Percentiles rank a stretch among this genome's conserved stretches.
Evolutionary conservation across 2,888 invertebrate species (phyloP).

Genomic region (Polydesmus complanatus): DNA sequence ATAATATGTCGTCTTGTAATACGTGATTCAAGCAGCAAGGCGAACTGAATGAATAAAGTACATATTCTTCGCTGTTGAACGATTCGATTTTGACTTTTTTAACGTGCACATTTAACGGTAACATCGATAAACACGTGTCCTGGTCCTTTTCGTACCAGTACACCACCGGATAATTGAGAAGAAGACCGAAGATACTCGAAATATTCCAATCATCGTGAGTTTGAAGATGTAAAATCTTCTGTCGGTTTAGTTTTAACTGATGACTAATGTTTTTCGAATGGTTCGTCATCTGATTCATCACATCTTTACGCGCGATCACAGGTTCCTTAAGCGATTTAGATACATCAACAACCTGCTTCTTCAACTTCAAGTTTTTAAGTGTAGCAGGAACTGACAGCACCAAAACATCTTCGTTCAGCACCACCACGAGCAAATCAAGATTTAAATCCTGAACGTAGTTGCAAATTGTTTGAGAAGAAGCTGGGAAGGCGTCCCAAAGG

Average conservation of each 20-base stretch:
- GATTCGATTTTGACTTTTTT: not conserved
- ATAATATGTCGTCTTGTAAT: not conserved
- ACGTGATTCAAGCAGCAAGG: not conserved
- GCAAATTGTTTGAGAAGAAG: not conserved
- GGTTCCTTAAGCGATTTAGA: not conserved
- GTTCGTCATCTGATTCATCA: not conserved
- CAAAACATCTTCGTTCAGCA: too few relatives aligned
- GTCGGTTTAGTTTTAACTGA: not conserved
- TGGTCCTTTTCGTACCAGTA: constrained; percentile 24
- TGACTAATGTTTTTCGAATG: too few relatives aligned
- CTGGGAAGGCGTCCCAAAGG: not conserved
- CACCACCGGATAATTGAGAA: constrained; percentile 29
- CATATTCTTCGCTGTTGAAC: not conserved
- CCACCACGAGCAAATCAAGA: too few relatives aligned
- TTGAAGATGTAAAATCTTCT: not conserved
- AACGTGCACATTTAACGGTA: constrained; percentile 5
- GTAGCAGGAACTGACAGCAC: not conserved
- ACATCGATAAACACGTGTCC: constrained; percentile 9
- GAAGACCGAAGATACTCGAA: constrained; percentile 27
- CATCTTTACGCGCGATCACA: not conserved
- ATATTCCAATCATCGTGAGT: constrained; percentile 23
- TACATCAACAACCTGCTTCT: not conserved
- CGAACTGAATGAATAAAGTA: constrained; percentile 15
- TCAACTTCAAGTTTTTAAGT: not conserved
- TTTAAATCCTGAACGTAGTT: not conserved